Percentiles rank a stretch among this genome's conserved stretches.
Evolutionary conservation across 2,888 invertebrate species (phyloP).

Genomic region (Mimachlamys varia): DNA sequence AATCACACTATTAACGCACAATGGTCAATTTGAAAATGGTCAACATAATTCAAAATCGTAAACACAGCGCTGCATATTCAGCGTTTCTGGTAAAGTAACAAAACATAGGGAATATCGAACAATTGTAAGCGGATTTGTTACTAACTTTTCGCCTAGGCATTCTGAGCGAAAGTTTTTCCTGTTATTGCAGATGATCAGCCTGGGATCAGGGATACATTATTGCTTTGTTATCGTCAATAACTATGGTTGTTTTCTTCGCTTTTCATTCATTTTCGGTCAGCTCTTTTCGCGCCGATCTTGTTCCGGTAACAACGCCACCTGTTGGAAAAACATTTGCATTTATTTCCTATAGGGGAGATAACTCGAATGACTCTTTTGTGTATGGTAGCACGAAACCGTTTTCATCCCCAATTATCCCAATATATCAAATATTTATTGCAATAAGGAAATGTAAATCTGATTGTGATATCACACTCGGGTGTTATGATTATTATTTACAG

Average conservation of each 20-base stretch:
- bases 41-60: not conserved
- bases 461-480: too few relatives aligned
- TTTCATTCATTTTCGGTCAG: slow-evolving; percentile 20
- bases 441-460: too few relatives aligned
- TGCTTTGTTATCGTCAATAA: slow-evolving; percentile 12
- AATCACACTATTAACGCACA: not conserved
- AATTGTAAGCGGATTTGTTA: slow-evolving; percentile 10
- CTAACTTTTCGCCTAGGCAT: slow-evolving; percentile 30
- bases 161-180: slow-evolving; percentile 7
- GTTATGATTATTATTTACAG: too few relatives aligned
- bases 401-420: too few relatives aligned
- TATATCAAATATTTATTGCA: too few relatives aligned
- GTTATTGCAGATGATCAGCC: not conserved
- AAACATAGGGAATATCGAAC: not conserved
- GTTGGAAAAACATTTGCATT: slow-evolving; percentile 31
- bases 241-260: slow-evolving; percentile 8
- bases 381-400: not conserved
- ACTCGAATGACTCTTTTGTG: not conserved
- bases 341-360: not conserved
- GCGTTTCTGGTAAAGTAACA: not conserved
- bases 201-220: not conserved
- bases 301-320: slow-evolving; percentile 33
- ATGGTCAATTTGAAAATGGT: not conserved
- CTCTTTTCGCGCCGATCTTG: slow-evolving; percentile 33
- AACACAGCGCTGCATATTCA: not conserved